Evolutionary conservation across 2,113 vertebrate species (phyloP).

Genomic region (Uria lomvia): DNA sequence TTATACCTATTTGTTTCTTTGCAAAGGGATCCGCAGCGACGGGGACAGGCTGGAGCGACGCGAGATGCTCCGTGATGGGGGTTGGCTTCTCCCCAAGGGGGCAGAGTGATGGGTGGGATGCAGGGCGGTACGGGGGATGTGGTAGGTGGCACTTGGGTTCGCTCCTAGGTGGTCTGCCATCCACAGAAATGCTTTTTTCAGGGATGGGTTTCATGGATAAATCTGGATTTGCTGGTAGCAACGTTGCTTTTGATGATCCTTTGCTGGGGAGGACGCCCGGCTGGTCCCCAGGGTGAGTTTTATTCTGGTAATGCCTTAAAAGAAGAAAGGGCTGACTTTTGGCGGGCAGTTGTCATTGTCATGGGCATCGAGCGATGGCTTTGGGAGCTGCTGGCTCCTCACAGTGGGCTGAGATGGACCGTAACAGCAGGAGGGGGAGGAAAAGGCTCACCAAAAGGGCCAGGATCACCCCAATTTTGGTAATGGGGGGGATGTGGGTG

Average conservation of each 20-base stretch:
- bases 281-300: background rate
- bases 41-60: background rate
- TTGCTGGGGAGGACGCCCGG: fast-evolving
- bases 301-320: background rate
- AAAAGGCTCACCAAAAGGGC: background rate
- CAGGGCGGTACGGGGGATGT: fast-evolving
- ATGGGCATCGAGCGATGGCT: fast-evolving
- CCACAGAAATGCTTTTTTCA: fast-evolving
- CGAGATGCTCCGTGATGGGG: fast-evolving
- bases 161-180: background rate
- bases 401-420: fast-evolving
- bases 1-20: background rate
- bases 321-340: background rate
- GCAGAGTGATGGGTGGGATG: background rate
- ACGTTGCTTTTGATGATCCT: fast-evolving
- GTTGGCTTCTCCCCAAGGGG: background rate
- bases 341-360: fast-evolving
- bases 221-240: background rate
- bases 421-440: background rate
- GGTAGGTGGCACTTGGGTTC: background rate
- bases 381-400: background rate
- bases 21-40: fast-evolving
- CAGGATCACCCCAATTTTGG: fast-evolving
- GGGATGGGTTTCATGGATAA: background rate
- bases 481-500: fast-evolving